A percentile compares a stretch with the other conserved stretches of the same genome.
These are phyloP conservation scores for Turritopsis rubra DNA, from an alignment of 30 jellyfish, hydroid and myxozoan species.

Conservation along the genomic window DNA sequence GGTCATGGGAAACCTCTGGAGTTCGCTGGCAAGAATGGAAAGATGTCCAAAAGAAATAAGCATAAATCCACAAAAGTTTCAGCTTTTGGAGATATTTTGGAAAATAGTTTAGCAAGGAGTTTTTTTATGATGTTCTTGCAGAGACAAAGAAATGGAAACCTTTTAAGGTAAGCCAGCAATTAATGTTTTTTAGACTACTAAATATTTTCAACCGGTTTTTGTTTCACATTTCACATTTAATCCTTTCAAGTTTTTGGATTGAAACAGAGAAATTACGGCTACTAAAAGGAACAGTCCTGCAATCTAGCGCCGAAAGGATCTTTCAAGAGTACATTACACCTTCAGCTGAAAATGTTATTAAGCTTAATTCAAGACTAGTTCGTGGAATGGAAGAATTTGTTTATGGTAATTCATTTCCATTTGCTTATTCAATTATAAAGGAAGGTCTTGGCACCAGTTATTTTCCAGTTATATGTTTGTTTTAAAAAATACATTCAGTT, in stretches of 20 bases:
- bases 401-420: conserved; percentile 55
- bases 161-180: conserved; percentile 57
- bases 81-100: conserved; percentile 81
- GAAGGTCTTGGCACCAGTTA: background rate
- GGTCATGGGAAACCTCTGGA: conserved; percentile 90
- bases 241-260: conserved; percentile 72
- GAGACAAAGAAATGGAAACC: conserved; percentile 63
- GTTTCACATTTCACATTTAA: too few species aligned
- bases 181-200: background rate
- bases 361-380: conserved; percentile 72
- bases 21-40: conserved; percentile 49
- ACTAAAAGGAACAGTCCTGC: conserved; percentile 34
- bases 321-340: conserved; percentile 91
- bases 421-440: background rate
- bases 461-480: background rate
- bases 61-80: conserved; percentile 64
- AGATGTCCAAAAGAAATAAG: conserved; percentile 32
- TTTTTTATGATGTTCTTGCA: conserved; percentile 69
- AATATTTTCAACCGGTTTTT: background rate
- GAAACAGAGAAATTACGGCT: conserved; percentile 77
- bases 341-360: conserved; percentile 78
- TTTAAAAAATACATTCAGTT: background rate
- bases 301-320: conserved; percentile 52
- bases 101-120: conserved; percentile 90
- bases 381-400: conserved; percentile 94